Evolutionary conservation across 2,797 vertebrate genomes (phyloP).

Genomic region (Gymnocypris eckloni): DNA sequence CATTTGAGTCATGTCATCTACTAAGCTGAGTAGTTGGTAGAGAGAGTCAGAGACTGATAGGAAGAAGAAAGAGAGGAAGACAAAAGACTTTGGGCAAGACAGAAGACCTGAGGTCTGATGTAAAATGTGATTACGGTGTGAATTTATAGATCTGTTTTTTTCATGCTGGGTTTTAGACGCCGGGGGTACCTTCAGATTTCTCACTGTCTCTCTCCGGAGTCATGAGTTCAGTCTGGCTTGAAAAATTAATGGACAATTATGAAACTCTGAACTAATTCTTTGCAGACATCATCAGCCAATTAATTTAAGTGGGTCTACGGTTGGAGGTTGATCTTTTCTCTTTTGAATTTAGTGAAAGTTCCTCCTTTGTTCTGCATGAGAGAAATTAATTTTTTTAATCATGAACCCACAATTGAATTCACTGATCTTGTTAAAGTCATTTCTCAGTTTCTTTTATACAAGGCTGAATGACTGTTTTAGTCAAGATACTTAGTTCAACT

Average conservation of each 20-base stretch:
- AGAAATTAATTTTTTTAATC: conserved; percentile 85
- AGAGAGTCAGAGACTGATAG: conserved; percentile 66
- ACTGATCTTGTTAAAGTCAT: conserved; percentile 40
- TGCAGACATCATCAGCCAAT: conserved; percentile 83
- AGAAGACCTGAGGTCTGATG: conserved; percentile 71
- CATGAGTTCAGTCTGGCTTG: conserved; percentile 73
- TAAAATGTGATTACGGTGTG: conserved; percentile 63
- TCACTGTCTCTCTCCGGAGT: conserved; percentile 64
- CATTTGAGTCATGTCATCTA: neutral
- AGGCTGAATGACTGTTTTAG: conserved; percentile 5
- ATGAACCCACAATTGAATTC: conserved; percentile 73
- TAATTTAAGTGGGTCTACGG: conserved; percentile 76
- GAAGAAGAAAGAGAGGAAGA: conserved; percentile 74
- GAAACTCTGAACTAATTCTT: conserved; percentile 87
- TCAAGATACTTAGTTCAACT: conserved; percentile 13
- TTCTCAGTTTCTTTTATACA: conserved; percentile 37
- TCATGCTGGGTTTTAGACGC: conserved; percentile 60
- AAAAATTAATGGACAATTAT: conserved; percentile 86
- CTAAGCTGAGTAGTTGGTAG: conserved; percentile 46
- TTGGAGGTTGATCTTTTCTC: conserved; percentile 86
- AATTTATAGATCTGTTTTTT: conserved; percentile 47
- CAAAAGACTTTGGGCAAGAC: conserved; percentile 55
- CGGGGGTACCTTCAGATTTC: conserved; percentile 49
- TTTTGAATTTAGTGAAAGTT: conserved; percentile 82
- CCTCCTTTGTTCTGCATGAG: conserved; percentile 83